phyloP scores from a whole-genome alignment of 2,888 invertebrate genomes.

The Aricia artaxerxes region DNA sequence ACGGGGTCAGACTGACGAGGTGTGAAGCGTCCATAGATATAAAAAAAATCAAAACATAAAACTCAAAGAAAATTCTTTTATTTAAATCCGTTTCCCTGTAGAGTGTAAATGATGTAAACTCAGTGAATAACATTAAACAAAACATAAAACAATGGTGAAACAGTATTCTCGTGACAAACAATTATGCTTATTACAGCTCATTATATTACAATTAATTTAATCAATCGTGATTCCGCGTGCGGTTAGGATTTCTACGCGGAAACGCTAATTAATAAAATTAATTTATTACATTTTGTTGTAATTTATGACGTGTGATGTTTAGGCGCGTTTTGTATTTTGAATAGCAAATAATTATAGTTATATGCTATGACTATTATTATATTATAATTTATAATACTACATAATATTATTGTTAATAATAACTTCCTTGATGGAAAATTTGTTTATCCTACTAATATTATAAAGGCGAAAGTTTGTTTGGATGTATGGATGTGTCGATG shows the following conservation, averaged over 20 bases:
- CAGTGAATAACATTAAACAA: not conserved
- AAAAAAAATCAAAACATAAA: too few species aligned
- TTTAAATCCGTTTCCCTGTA: not conserved
- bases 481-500: too few species aligned
- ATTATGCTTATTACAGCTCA: slow-evolving; percentile 11
- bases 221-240: not conserved
- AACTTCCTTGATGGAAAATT: too few species aligned
- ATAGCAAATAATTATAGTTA: not conserved
- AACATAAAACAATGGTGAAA: not conserved
- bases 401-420: too few species aligned
- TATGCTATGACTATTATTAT: not conserved
- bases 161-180: not conserved
- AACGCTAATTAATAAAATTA: slow-evolving; percentile 7
- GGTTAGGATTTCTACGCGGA: slow-evolving; percentile 4
- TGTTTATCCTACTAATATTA: too few species aligned
- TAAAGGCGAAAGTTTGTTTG: too few species aligned
- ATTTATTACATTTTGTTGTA: not conserved
- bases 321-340: not conserved
- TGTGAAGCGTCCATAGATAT: too few species aligned
- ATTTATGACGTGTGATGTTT: not conserved
- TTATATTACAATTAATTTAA: not conserved
- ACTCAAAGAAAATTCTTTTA: too few species aligned
- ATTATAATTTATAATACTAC: not conserved
- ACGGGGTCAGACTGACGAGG: too few species aligned
- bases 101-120: not conserved